phyloP scores from a whole-genome alignment of 2,113 vertebrate genomes.

The Ctenodactylus gundi region DNA sequence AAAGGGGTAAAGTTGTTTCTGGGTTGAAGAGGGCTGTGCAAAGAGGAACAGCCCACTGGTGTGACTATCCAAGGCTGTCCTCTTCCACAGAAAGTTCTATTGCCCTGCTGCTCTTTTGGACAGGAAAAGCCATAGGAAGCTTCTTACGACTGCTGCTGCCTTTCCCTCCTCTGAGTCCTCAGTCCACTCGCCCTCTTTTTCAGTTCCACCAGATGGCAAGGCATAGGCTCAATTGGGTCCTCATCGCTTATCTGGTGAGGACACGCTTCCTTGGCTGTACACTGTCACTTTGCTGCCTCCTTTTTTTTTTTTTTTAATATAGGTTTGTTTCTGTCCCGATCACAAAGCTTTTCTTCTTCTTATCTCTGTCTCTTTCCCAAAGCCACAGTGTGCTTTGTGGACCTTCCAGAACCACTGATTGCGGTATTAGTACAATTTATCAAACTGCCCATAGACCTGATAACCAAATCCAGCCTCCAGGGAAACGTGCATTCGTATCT shows the following conservation, averaged over 20 bases:
- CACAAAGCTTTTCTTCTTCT: constrained; percentile 47
- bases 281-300: not conserved
- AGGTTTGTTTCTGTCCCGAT: constrained; percentile 49
- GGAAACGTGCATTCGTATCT: constrained; percentile 71
- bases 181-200: not conserved
- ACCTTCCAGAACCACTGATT: constrained; percentile 52
- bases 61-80: not conserved
- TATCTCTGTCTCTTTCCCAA: constrained; percentile 55
- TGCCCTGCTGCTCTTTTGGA: not conserved
- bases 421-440: constrained; percentile 62
- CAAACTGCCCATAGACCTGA: constrained; percentile 63
- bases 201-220: not conserved
- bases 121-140: not conserved
- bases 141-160: not conserved
- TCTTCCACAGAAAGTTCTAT: not conserved
- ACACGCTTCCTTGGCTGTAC: not conserved
- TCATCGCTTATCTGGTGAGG: constrained; percentile 42
- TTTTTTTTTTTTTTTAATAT: no score
- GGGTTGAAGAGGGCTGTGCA: not conserved
- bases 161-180: not conserved
- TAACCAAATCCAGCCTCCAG: constrained; percentile 65
- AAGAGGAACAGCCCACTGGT: not conserved
- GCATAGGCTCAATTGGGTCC: not conserved
- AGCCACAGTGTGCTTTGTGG: not conserved
- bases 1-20: not conserved